These are phyloP conservation scores for Pachyuromys duprasi DNA, from an alignment of 2,797 vertebrate genomes.

Conservation along the genomic window DNA sequence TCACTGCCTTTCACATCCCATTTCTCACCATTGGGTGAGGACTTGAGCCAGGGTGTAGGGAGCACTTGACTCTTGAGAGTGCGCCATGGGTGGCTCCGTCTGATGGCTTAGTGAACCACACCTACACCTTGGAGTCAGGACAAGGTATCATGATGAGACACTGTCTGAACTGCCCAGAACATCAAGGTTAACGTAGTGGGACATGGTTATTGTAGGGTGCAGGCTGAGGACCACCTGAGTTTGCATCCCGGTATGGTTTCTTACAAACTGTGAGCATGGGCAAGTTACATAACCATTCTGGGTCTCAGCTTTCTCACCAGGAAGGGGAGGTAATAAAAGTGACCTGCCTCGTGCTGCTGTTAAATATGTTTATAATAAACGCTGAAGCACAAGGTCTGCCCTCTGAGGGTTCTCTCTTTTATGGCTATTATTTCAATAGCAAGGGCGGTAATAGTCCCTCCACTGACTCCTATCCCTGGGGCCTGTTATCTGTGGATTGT, in stretches of 20 bases:
- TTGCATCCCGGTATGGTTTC: background rate
- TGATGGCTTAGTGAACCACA: background rate
- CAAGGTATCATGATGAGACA: background rate
- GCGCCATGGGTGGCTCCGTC: background rate
- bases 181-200: background rate
- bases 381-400: background rate
- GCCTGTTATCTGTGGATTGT: background rate
- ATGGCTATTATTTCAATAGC: background rate
- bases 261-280: background rate
- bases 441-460: background rate
- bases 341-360: background rate
- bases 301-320: background rate
- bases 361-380: background rate
- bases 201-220: background rate
- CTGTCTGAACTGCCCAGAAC: background rate
- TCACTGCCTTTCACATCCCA: background rate
- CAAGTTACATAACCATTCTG: constrained; percentile 25
- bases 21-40: background rate
- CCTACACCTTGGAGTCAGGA: background rate
- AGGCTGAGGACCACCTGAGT: background rate
- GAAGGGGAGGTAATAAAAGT: constrained; percentile 41
- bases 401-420: background rate
- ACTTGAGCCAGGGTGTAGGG: background rate
- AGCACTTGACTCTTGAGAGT: background rate
- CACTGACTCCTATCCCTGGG: background rate